Evolutionary conservation across 2,888 invertebrate genomes (phyloP), one percentile per base, ranked within the genome.

Genomic region (Slavum lentiscoides): DNA sequence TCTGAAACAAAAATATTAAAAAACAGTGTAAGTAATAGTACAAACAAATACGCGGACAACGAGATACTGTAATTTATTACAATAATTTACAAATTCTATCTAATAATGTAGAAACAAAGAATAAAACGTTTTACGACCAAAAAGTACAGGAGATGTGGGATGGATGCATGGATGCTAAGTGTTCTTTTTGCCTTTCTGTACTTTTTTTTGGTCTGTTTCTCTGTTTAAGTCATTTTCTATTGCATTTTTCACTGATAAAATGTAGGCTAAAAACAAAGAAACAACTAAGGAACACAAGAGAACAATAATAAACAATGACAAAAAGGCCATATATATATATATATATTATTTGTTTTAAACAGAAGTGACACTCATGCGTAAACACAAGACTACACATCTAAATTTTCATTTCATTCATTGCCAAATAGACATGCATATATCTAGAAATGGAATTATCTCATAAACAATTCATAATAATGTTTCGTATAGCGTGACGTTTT

Each of bases 1-100:
- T 96, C 95, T 95, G 92, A 58, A 93, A 92, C 87, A 88, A 87
- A 87, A 85, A 30, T 2, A 84, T 84, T 84, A 85, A 49, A 83
- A 30, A 82, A 68, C 30, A 75, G 5, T 30, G 49, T 74, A 68
- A 59, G 43, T 70, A 8, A 53, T 30, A 55, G 55, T 62, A 69
- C 17, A 55, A 37, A 30, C 7, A 69, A 7, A 21, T 13, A 19
- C 53, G 53, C 8, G 21, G 11, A 55, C 64, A 74, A 59, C 37
- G 74, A 13, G 21, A 9, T 59, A 59, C 7, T 75, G 30, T 39
- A 55, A n/a, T 74, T 37, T 66, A 17, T 58, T 43, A 68, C 67
- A 43, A 43, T 58, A 39, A 67, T 43, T 58, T 66, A 75, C 66
- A 75, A 55, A 75, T 49, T 76, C 68, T 77, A 77, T 61, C 76